phyloP scores from a whole-genome alignment of 2,113 vertebrate genomes.

The Barnardius zonarius region DNA sequence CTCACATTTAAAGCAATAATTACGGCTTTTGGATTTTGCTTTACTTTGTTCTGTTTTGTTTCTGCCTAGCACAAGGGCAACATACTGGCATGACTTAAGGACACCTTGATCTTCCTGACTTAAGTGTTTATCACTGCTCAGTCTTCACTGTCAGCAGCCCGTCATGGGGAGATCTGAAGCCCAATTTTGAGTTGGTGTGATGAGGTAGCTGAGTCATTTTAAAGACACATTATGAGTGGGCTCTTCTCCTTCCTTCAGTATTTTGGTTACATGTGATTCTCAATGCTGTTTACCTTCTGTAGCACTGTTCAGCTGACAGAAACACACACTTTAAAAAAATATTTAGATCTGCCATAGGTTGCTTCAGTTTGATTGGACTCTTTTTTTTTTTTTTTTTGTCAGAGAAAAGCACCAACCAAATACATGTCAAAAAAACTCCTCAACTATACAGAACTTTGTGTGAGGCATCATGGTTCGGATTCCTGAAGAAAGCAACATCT shows the following conservation, averaged over 20 bases:
- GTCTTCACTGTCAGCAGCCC: neutral
- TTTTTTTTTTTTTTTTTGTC: no score
- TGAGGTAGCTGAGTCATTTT: neutral
- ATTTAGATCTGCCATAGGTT: neutral
- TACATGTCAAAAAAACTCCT: fast-evolving
- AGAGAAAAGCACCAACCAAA: fast-evolving
- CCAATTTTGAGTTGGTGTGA: neutral
- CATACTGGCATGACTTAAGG: fast-evolving
- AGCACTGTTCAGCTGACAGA: neutral
- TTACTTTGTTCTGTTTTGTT: neutral
- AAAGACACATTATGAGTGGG: neutral
- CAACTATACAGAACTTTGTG: neutral
- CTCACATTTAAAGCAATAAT: neutral
- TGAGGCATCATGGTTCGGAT: neutral
- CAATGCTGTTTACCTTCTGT: neutral
- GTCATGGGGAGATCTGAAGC: neutral
- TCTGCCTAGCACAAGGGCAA: neutral
- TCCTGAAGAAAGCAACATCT: conserved; percentile 58
- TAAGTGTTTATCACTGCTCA: neutral
- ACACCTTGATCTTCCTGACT: neutral
- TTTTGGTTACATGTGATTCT: neutral
- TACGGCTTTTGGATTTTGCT: neutral
- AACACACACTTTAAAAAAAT: neutral
- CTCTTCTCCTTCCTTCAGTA: neutral
- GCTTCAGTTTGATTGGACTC: neutral